Evolutionary conservation across 1,140 invertebrate species (phyloP), one percentile per base, ranked within the genome.

Genomic region (Drosophila chauvacae): DNA sequence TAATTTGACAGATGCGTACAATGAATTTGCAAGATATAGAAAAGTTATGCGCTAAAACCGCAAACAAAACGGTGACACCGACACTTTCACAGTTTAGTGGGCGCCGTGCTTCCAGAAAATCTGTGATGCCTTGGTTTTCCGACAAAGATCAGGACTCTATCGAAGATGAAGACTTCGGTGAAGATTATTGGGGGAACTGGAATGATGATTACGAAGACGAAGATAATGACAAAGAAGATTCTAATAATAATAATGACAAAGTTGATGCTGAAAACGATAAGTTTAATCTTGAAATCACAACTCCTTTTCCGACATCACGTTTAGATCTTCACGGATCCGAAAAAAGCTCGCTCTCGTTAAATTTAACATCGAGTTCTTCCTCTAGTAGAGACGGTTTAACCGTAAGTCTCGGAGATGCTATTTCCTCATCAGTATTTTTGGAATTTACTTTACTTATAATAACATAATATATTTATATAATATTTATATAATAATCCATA

Each of bases 11-110:
- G 77, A 28, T 35, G 50, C 39, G 55, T 26, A 79, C 57, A 65
- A 47, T 71, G 37, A 20, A 58, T 20, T 37, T 77, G 23, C 33
- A 26, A 26, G 66, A 79, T 35, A 47, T 78, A 30, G 23, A 77
- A 20, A 41, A 28, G 14, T 13, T 20, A 37, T 79, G 77, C 28
- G 75, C 35, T 11, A 11, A 35, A 13, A 6, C 3, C 4, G 4
- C 42, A 0, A 35, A 28, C 4, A 42, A 18, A 35, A 10, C 14
- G 10, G 1, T 18, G 0, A 1, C 16, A 26, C 0, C 14, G 13
- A 1, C 41, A 0, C 13, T 13, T 11, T 7, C 42, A 11, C 58
- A 20, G 4, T 14, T 11, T 5, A 9, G 18, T 14, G 20, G 18
- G 20, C 37, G n/a, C 3, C 9, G 1, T 5, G 28, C 20, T 11